These are phyloP conservation scores for Marmota flaviventris DNA, from an alignment of 2,113 vertebrate species.

Conservation along the genomic window DNA sequence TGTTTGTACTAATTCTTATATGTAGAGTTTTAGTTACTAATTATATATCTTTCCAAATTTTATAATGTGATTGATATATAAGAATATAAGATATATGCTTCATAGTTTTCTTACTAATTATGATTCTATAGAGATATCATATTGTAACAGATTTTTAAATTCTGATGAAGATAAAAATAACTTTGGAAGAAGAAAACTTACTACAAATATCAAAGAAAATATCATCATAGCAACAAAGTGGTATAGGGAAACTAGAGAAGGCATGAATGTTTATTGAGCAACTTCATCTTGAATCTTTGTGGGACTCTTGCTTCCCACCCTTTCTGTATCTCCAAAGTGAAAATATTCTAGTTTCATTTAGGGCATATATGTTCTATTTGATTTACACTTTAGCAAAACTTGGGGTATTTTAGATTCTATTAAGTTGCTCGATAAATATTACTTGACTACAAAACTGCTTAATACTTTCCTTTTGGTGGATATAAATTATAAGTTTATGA, in stretches of 20 bases:
- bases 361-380: neutral
- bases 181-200: neutral
- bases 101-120: neutral
- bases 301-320: neutral
- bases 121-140: neutral
- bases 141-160: neutral
- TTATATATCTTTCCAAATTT: neutral
- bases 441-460: neutral
- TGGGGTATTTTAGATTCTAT: neutral
- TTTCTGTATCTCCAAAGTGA: neutral
- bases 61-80: neutral
- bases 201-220: neutral
- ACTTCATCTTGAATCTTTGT: neutral
- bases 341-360: neutral
- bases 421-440: neutral
- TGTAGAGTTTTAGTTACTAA: neutral
- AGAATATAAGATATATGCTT: neutral
- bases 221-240: neutral
- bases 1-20: neutral
- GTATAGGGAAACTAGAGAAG: neutral
- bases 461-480: neutral
- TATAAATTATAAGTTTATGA: neutral
- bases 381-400: accelerated
- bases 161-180: neutral
- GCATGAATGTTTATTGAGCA: neutral